Base-by-base conservation (phyloP, 2,888 invertebrate genomes). In the Aphodius granarius region DNA sequence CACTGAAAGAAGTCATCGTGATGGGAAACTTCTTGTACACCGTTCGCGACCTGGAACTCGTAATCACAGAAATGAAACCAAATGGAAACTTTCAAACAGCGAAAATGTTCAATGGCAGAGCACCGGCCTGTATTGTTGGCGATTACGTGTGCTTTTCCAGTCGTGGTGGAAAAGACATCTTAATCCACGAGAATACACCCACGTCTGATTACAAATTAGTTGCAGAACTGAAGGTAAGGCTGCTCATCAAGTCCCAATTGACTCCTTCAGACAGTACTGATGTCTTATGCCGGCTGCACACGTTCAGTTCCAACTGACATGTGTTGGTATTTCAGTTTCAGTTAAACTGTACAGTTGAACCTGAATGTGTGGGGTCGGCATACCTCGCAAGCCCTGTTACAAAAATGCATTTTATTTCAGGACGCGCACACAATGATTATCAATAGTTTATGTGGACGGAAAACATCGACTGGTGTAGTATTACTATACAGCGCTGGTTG, bases 1-100 rank as follows among this genome's bases (percentile, higher is more conserved):
- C 92, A 85, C 89, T 93, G 1, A 91, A 91, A 85, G 91, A 90
- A 81, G 84, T 93, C 77, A 85, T 88, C 72, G 87, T 90, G n/a
- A 84, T 86, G 62, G 88, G 88, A 16, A 89, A 90, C 62, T 86
- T 87, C 73, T 83, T 93, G 76, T 91, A 90, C 81, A 91, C 92
- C 43, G 91, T 89, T 3, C 87, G 92, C 73, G 91, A 92, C 84
- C 84, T 90, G 13, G 91, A 92, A 82, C 88, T 92, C 0, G 89
- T 90, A 3, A 87, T 91, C 18, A 91, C 91, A 15, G 91, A 91
- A 86, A 88, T 92, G 76, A 89, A 90, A 81, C 66, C 19, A 43
- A 70, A 76, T 18, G 22, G 83, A 68, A 85, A 87, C 74, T 89
- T 89, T 78, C 85, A 88, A 80, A 89, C 89, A 13, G 87, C 89